Evolutionary conservation across 2,113 vertebrate genomes (phyloP).

Genomic region (Austrofundulus limnaeus): DNA sequence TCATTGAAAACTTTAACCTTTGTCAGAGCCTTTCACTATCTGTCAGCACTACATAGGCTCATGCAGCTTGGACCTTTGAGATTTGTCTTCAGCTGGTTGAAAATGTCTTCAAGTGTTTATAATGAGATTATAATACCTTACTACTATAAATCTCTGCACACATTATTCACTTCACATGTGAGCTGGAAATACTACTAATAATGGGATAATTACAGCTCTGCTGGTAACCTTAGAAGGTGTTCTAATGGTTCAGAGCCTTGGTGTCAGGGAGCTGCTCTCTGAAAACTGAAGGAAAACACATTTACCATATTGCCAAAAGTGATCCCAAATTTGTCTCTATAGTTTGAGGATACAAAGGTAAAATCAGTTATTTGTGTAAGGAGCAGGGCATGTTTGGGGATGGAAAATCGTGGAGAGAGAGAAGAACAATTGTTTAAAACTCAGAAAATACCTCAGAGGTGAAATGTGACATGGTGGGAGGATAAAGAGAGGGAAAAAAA

Average conservation of each 20-base stretch:
- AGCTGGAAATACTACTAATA: constrained; percentile 50
- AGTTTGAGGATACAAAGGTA: constrained; percentile 29
- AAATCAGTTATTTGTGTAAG: constrained; percentile 37
- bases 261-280: constrained; percentile 37
- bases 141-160: constrained; percentile 46
- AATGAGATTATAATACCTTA: constrained; percentile 49
- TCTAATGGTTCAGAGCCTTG: constrained; percentile 53
- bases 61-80: constrained; percentile 8
- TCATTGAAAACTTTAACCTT: constrained; percentile 23
- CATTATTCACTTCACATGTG: constrained; percentile 60
- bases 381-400: constrained; percentile 22
- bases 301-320: constrained; percentile 59
- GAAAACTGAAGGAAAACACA: constrained; percentile 61
- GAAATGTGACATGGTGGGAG: constrained; percentile 61
- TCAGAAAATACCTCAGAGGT: constrained; percentile 80
- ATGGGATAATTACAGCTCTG: constrained; percentile 58
- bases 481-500: constrained; percentile 60
- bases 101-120: constrained; percentile 29
- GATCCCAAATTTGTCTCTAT: constrained; percentile 75
- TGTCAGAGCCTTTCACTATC: constrained; percentile 17
- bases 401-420: constrained; percentile 32
- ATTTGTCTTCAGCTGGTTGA: constrained; percentile 1
- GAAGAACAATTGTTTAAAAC: constrained; percentile 58
- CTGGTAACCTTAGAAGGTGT: constrained; percentile 60
- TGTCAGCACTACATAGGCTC: constrained; percentile 24